Percentiles rank a stretch among this genome's conserved stretches.
phyloP scores from a whole-genome alignment of 2,113 vertebrate species.

The Chlamydotis undulata region DNA sequence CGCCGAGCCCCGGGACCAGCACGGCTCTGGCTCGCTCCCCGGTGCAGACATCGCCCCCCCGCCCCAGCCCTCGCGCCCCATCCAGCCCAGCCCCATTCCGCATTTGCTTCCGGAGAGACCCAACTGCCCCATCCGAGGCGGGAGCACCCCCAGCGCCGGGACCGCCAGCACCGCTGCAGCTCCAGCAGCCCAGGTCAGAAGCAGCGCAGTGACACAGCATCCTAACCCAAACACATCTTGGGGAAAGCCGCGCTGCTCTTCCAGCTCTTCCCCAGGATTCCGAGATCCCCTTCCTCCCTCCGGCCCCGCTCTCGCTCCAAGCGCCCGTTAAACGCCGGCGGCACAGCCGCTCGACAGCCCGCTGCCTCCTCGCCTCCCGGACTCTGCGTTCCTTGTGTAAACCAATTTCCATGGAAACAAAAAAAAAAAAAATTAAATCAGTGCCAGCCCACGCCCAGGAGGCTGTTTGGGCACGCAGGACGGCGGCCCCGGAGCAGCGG shows the following conservation, averaged over 20 bases:
- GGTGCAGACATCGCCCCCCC: no score
- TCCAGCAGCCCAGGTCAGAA: neutral
- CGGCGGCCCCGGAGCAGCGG: neutral
- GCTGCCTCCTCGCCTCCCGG: neutral
- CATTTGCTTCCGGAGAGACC: neutral
- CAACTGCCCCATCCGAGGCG: rapidly evolving
- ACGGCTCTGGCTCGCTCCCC: neutral
- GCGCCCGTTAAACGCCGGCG: neutral
- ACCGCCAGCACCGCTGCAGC: rapidly evolving
- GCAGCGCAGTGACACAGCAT: neutral
- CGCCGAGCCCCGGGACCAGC: neutral
- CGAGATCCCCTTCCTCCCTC: neutral
- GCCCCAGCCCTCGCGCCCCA: neutral
- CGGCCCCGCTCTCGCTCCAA: neutral
- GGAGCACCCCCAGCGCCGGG: neutral
- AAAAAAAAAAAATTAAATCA: neutral
- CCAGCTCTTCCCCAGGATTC: neutral
- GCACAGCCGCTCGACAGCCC: no score
- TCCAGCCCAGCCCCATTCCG: neutral
- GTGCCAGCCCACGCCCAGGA: rapidly evolving
- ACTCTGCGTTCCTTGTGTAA: neutral
- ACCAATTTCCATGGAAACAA: neutral
- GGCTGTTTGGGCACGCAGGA: neutral
- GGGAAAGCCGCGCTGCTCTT: rapidly evolving
- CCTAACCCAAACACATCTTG: neutral